phyloP scores from a whole-genome alignment of 92 coral and sea anemone species.

The Heliopora coerulea region DNA sequence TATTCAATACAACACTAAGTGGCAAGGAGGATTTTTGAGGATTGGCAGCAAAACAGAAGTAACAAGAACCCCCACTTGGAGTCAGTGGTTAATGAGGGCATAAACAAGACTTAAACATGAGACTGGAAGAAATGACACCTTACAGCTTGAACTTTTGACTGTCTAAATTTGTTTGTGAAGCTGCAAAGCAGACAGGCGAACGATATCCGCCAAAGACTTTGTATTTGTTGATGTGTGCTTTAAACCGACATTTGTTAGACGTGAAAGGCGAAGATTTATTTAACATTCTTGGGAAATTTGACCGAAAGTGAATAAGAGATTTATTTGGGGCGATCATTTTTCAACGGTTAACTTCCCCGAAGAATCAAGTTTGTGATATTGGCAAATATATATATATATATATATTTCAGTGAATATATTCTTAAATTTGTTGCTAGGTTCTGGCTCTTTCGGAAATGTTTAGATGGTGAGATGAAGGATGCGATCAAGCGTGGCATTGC shows the following conservation, averaged over 20 bases:
- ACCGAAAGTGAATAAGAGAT: constrained; percentile 34
- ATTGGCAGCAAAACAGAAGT: constrained; percentile 47
- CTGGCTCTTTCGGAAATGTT: constrained; percentile 28
- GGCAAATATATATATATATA: background rate
- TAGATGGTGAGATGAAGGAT: constrained; percentile 52
- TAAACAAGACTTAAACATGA: constrained; percentile 15
- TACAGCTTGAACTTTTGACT: constrained; percentile 51
- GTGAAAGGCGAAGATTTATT: constrained; percentile 47
- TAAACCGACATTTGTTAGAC: constrained; percentile 48
- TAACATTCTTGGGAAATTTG: constrained; percentile 46
- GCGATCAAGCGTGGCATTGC: constrained; percentile 42
- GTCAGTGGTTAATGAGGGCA: constrained; percentile 24
- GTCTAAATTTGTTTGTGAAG: constrained; percentile 53
- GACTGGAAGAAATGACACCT: background rate
- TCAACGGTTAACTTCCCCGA: too few species aligned
- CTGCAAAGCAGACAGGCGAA: constrained; percentile 56
- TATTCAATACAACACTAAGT: constrained; percentile 54
- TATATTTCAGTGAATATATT: background rate
- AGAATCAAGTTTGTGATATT: too few species aligned
- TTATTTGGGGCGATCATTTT: too few species aligned
- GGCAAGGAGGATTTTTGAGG: constrained; percentile 54
- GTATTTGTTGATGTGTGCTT: constrained; percentile 48
- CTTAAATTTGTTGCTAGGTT: constrained; percentile 23
- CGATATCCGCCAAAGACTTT: constrained; percentile 58
- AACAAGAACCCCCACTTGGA: constrained; percentile 39